phyloP scores from a whole-genome alignment of 2,113 vertebrate genomes.

The Phylloscopus trochiloides region DNA sequence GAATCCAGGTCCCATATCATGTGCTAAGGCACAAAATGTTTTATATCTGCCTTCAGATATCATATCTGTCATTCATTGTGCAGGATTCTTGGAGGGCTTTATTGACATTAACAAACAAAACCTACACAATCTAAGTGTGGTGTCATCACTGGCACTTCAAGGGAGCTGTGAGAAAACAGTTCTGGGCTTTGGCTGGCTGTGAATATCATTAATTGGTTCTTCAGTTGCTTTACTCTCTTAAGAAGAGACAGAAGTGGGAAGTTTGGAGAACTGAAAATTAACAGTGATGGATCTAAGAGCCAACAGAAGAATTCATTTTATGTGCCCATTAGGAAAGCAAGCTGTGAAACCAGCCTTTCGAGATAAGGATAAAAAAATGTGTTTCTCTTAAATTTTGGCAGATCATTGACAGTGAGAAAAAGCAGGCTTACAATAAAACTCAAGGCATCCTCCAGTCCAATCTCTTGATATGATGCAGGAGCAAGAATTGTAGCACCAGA shows the following conservation, averaged over 20 bases:
- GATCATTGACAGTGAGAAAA: background rate
- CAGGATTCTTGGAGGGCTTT: background rate
- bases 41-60: background rate
- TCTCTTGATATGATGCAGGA: background rate
- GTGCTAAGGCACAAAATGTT: background rate
- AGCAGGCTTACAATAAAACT: background rate
- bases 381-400: background rate
- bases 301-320: background rate
- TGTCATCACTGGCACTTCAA: background rate
- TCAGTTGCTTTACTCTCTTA: background rate
- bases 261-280: background rate
- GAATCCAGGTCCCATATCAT: background rate
- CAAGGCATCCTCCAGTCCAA: background rate
- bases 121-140: background rate
- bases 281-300: background rate
- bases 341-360: background rate
- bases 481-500: background rate
- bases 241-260: background rate
- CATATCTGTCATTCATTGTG: background rate
- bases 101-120: slow-evolving; percentile 20
- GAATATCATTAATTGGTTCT: background rate
- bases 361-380: background rate
- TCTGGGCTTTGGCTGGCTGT: background rate
- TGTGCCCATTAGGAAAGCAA: background rate
- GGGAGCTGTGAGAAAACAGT: background rate